Percentiles rank a stretch among this genome's conserved stretches.
Conservation (phyloP, 2,113 vertebrate genomes). For the Stegastes partitus region DNA sequence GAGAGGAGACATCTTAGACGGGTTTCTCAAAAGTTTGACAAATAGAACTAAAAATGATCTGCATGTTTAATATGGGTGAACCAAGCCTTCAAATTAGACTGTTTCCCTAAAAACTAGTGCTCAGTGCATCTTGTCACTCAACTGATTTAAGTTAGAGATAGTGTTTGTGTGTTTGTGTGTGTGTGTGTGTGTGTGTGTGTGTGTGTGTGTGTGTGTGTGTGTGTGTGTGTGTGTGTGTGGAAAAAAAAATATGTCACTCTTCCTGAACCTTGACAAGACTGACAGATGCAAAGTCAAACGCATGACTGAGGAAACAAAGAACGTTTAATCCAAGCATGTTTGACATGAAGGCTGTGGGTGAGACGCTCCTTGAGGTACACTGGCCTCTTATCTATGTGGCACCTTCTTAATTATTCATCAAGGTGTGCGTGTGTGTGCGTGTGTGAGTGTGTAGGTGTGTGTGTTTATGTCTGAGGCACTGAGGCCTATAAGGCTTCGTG, state of each 20-base stretch:
- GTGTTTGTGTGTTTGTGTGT: neutral
- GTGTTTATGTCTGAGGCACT: constrained; percentile 45
- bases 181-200: neutral
- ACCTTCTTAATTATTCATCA: constrained; percentile 83
- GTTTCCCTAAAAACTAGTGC: neutral
- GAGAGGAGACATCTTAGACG: neutral
- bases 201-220: neutral
- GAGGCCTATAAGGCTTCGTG: constrained; percentile 52
- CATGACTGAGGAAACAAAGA: constrained; percentile 53
- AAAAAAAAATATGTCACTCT: neutral
- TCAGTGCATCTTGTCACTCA: constrained; percentile 1
- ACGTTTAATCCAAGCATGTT: constrained; percentile 62
- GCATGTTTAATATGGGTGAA: neutral
- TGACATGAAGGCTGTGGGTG: constrained; percentile 67
- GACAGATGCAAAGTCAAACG: constrained; percentile 40
- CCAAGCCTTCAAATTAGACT: neutral
- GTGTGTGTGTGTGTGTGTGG: neutral
- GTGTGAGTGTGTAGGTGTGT: constrained; percentile 35
- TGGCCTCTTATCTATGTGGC: constrained; percentile 68
- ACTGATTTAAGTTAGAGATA: neutral
- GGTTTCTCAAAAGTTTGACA: neutral
- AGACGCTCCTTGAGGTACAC: constrained; percentile 65
- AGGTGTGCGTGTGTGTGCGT: constrained; percentile 29
- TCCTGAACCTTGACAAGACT: constrained; percentile 20
- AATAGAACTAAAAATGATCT: neutral